Evolutionary conservation across 2,888 invertebrate species (phyloP).

Genomic region (Drosophila kambysellisi): DNA sequence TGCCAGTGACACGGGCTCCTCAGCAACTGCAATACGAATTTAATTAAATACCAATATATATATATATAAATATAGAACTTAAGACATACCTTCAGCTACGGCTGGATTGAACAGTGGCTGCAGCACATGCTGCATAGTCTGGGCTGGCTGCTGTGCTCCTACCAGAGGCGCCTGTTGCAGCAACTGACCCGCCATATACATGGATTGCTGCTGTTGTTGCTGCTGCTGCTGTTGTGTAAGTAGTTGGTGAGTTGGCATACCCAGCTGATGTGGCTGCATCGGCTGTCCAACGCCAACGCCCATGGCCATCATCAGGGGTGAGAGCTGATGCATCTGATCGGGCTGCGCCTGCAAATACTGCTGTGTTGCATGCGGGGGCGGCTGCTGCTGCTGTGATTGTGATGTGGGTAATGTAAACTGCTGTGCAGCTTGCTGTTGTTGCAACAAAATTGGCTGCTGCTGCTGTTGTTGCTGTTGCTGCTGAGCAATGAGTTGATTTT

Average conservation of each 20-base stretch:
- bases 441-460: constrained; percentile 55
- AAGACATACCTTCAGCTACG: constrained; percentile 63
- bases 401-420: constrained; percentile 59
- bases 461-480: constrained; percentile 46
- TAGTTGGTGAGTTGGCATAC: constrained; percentile 59
- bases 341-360: constrained; percentile 65
- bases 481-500: constrained; percentile 41
- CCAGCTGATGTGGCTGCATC: constrained; percentile 58
- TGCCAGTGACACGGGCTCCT: constrained; percentile 84
- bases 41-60: neutral
- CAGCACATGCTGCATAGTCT: constrained; percentile 68
- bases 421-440: constrained; percentile 57
- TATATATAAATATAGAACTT: neutral
- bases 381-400: constrained; percentile 57
- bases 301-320: constrained; percentile 59
- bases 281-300: constrained; percentile 49
- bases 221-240: constrained; percentile 60
- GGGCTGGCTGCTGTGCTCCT: constrained; percentile 60
- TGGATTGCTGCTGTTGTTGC: constrained; percentile 61
- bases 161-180: constrained; percentile 65
- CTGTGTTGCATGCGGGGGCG: constrained; percentile 49
- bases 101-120: constrained; percentile 67
- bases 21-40: constrained; percentile 65
- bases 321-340: constrained; percentile 66
- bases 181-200: constrained; percentile 68